These are phyloP conservation scores for Apamea monoglypha DNA, from an alignment of 2,888 invertebrate species.

Conservation along the genomic window DNA sequence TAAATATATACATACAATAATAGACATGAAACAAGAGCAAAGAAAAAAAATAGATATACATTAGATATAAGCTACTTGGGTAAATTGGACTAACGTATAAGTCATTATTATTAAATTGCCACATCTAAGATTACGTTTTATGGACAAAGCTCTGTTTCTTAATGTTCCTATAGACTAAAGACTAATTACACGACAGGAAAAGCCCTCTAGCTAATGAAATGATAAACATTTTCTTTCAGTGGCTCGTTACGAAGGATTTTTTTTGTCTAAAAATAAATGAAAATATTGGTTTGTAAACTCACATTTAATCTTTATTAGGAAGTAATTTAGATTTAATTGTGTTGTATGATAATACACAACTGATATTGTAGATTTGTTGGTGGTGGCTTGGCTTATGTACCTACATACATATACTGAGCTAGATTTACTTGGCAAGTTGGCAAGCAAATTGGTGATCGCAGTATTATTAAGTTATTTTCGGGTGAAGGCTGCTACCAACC, in stretches of 20 bases:
- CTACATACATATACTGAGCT: constrained; percentile 6
- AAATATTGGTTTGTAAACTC: constrained; percentile 12
- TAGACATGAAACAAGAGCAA: too few relatives aligned
- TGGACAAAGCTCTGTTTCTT: constrained; percentile 1
- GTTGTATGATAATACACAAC: constrained; percentile 9
- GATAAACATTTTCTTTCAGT: constrained; percentile 11
- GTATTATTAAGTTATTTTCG: constrained; percentile 36
- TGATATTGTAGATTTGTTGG: constrained; percentile 12
- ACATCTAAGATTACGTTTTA: constrained; percentile 17
- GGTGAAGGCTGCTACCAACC: constrained; percentile 27
- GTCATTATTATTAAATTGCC: constrained; percentile 6
- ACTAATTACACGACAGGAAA: constrained; percentile 15
- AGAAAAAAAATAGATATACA: too few relatives aligned
- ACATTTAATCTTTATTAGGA: constrained; percentile 1
- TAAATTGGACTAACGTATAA: neutral
- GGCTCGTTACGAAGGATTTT: neutral
- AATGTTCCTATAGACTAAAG: neutral
- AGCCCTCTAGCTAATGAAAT: constrained; percentile 31
- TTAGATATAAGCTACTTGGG: neutral
- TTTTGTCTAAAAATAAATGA: neutral
- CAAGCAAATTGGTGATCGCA: constrained; percentile 29
- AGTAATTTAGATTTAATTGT: constrained; percentile 13
- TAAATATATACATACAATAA: too few relatives aligned
- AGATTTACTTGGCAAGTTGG: constrained; percentile 44
- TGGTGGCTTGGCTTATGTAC: constrained; percentile 12